Conservation (phyloP, 2,113 vertebrate species). For the Panthera leo region DNA sequence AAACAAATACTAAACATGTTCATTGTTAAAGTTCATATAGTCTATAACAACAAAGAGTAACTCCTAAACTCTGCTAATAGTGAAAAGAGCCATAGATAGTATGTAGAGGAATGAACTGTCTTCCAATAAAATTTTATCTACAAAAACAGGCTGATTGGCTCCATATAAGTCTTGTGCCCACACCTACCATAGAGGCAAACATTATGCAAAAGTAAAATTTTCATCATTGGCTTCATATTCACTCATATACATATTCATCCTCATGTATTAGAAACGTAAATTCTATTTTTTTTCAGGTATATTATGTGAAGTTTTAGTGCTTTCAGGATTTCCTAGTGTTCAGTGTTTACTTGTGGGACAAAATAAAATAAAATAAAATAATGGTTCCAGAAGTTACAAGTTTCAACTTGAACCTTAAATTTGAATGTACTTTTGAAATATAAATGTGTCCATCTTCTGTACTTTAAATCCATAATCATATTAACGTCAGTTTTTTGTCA, state of each 20-base stretch:
- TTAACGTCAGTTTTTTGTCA: not conserved
- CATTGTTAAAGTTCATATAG: not conserved
- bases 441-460: not conserved
- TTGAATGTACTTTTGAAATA: not conserved
- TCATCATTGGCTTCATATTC: not conserved
- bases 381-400: not conserved
- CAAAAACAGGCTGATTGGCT: not conserved
- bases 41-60: not conserved
- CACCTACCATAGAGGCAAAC: not conserved
- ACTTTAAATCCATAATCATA: not conserved
- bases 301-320: not conserved
- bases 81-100: not conserved
- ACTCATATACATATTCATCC: not conserved
- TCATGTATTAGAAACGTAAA: not conserved
- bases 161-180: accelerated
- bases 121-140: not conserved
- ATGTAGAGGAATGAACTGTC: not conserved
- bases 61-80: not conserved
- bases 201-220: not conserved
- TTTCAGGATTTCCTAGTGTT: not conserved
- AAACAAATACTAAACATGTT: not conserved
- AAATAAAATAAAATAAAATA: not conserved
- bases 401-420: not conserved
- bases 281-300: not conserved
- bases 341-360: not conserved